phyloP scores from a whole-genome alignment of 2,113 vertebrate species.

The Melospiza melodia region DNA sequence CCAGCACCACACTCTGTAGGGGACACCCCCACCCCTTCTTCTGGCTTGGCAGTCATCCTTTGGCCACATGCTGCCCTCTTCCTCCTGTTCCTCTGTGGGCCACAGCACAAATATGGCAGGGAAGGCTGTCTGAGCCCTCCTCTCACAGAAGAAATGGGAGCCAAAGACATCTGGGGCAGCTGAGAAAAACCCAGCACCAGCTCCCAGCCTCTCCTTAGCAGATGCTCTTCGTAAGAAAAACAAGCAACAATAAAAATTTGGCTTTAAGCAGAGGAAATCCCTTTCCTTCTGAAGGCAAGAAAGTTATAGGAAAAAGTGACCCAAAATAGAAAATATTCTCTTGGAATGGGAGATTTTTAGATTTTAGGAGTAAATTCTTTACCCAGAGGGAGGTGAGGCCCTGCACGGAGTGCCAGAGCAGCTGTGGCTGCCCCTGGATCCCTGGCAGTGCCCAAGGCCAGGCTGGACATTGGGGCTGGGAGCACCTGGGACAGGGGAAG shows the following conservation, averaged over 20 bases:
- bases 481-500: background rate
- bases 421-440: background rate
- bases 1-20: background rate
- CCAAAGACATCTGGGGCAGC: background rate
- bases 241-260: background rate
- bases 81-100: background rate
- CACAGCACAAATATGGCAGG: background rate
- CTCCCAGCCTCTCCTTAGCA: background rate
- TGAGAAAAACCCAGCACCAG: background rate
- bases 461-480: background rate
- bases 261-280: background rate
- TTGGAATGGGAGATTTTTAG: background rate
- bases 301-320: background rate
- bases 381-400: rapidly evolving
- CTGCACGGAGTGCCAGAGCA: background rate
- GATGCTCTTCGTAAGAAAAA: background rate
- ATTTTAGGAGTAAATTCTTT: background rate
- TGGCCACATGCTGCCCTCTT: background rate
- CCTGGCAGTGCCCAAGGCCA: background rate
- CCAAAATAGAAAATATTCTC: background rate
- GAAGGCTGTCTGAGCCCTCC: background rate
- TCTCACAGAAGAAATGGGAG: background rate
- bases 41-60: rapidly evolving
- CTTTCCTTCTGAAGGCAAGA: background rate
- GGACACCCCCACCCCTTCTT: too few relatives aligned